Evolutionary conservation across 1,140 invertebrate genomes (phyloP).

Genomic region (Leptinotarsa texana): DNA sequence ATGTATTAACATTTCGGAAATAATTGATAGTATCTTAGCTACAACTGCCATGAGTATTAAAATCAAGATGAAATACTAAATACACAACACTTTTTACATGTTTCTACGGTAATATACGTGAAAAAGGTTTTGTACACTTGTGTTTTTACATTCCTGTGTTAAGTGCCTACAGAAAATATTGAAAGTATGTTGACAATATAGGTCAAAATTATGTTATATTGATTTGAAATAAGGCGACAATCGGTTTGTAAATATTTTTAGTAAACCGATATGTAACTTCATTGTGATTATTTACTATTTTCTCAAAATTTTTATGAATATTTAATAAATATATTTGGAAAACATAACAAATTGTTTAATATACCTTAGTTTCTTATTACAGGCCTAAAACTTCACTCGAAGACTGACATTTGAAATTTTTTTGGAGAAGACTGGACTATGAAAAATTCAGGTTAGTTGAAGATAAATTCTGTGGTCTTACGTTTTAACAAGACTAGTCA

Average conservation of each 20-base stretch:
- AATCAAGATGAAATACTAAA: neutral
- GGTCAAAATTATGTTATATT: slow-evolving; percentile 21
- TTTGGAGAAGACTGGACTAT: slow-evolving; percentile 55
- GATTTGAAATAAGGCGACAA: slow-evolving; percentile 30
- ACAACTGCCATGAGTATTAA: neutral
- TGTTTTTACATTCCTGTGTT: slow-evolving; percentile 21
- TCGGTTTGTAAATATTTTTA: slow-evolving; percentile 38
- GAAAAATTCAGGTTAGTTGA: slow-evolving; percentile 56
- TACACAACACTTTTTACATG: slow-evolving; percentile 23
- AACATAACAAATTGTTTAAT: slow-evolving; percentile 41
- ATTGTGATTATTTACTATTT: slow-evolving; percentile 42
- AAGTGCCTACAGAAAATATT: slow-evolving; percentile 38
- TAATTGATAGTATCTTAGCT: neutral
- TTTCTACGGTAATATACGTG: slow-evolving; percentile 25
- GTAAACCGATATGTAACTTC: slow-evolving; percentile 30
- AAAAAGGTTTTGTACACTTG: slow-evolving; percentile 32
- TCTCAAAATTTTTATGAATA: slow-evolving; percentile 40
- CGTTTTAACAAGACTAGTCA: slow-evolving; percentile 46
- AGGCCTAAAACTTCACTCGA: slow-evolving; percentile 54
- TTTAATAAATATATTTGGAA: slow-evolving; percentile 42
- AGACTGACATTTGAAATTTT: slow-evolving; percentile 57
- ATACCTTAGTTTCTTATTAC: slow-evolving; percentile 54
- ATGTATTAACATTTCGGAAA: too few relatives aligned
- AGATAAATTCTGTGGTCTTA: slow-evolving; percentile 55
- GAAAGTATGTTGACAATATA: slow-evolving; percentile 36